phyloP scores from a whole-genome alignment of 2,113 vertebrate species.

The Megaceryle torquata region DNA sequence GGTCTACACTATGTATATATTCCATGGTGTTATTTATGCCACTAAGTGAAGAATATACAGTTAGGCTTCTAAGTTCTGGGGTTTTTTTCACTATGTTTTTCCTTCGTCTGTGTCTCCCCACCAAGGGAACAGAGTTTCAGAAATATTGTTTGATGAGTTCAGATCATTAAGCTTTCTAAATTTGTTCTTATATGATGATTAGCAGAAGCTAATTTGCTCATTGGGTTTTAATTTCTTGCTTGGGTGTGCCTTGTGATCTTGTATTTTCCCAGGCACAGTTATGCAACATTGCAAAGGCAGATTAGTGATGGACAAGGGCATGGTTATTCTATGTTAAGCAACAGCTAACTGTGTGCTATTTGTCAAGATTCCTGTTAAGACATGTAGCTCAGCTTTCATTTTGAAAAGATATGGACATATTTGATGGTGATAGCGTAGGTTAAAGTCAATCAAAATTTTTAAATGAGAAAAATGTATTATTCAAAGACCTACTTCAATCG shows the following conservation, averaged over 20 bases:
- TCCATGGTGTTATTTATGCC: not conserved
- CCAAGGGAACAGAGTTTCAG: not conserved
- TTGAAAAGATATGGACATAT: not conserved
- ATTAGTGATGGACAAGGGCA: conserved; percentile 46
- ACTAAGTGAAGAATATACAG: not conserved
- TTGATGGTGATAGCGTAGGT: not conserved
- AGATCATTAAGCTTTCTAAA: not conserved
- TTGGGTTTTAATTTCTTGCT: not conserved
- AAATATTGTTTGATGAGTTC: not conserved
- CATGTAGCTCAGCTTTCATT: conserved; percentile 30
- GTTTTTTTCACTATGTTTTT: not conserved
- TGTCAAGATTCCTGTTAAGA: conserved; percentile 52
- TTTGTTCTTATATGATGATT: not conserved
- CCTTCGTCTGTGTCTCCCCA: not conserved
- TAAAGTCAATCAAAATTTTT: not conserved
- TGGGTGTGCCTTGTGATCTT: not conserved
- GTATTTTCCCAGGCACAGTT: conserved; percentile 7
- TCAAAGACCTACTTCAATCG: not conserved
- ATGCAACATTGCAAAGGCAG: conserved; percentile 4
- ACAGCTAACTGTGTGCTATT: conserved; percentile 37
- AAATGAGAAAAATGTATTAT: not conserved
- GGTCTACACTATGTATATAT: not conserved
- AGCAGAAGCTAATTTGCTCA: not conserved
- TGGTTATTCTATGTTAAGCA: conserved; percentile 24
- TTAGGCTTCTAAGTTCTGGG: not conserved